Base-by-base conservation (phyloP, 2,797 vertebrate species). In the Chelon labrosus region DNA sequence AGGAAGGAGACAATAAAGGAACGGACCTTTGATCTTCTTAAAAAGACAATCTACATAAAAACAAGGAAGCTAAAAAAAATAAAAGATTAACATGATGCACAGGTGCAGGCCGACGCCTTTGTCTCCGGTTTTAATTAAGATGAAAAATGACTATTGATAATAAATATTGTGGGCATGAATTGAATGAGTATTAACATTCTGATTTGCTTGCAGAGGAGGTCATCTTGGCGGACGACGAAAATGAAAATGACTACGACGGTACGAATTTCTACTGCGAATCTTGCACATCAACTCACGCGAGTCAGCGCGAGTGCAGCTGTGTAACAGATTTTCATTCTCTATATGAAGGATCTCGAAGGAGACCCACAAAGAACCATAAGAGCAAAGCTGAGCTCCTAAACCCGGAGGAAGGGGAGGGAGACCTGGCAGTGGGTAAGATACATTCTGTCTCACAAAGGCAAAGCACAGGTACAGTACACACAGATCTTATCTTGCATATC, bases 331-430 rank as follows among this genome's bases (percentile, higher is more conserved):
- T 14, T 41, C 10, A 39, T 46, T 61, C 63, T 49, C 25, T 12
- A 7, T 39, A 1, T 37, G 67, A 89, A 96, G 97, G 96, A 87
- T 96, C 97, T 70, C 94, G 96, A 66, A 95, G 96, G 87, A 96
- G 97, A 93, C 94, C 97, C 82, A 97, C 97, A 27, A 98, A 97
- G 91, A 98, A 97, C 83, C 97, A 95, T 80, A 97, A 97, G 88
- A 96, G 96, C 47, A 94, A 94, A 85, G 89, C 93, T 3, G 97
- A 98, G 52, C 93, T 98, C 77, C 93, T 98, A 52, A 95, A 97
- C 85, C 96, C 96, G 0, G 97, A 98, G 75, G 97, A 97, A 84
- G 96, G 94, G 2, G 96, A 97, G 62, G 96, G 95, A 12, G 97
- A 98, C 71, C 94, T 97, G 60, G 91, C 95, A 65, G 93, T 97